Evolutionary conservation across 2,113 vertebrate species (phyloP), one percentile per base, ranked within the genome.

Genomic region (Connochaetes taurinus): DNA sequence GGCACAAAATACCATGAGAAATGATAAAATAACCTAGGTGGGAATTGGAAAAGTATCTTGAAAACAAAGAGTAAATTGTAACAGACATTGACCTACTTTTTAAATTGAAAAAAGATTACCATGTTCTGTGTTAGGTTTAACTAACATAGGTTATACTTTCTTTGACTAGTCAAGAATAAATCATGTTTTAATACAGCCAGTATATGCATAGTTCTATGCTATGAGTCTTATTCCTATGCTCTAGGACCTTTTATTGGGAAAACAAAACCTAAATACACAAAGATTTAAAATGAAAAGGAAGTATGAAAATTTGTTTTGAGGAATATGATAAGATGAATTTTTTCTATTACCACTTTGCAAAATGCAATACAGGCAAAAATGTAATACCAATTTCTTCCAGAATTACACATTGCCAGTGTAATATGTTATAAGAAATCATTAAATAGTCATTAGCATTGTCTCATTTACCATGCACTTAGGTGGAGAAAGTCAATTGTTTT

Each of bases 401-500:
- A 80, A 95, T 87, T 87, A 87, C 55, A 93, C 7, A 83, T 78
- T 82, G 67, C 33, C 29, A 25, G n/a, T 87, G 31, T 50, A 94
- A 87, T 94, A 85, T n/a, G 58, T 94, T 96, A 2, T 40, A 52
- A 80, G 76, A 97, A 93, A 86, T 62, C 95, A 95, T 97, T 96
- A 94, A 95, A 50, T 60, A 91, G 87, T 90, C 91, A 95, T 96
- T 97, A 95, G 80, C 50, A 71, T 89, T 97, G 62, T 97, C 81
- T 95, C 85, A 91, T 94, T 94, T 94, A 90, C 62, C 52, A 84
- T 23, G 82, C 33, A 55, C 33, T 93, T 96, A 97, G 82, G 90
- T 95, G 81, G 45, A 96, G 47, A 94, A 95, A 94, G 81, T 84
- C 45, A 58, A 74, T 76, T 90, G 36, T 85, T 96, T 94, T 74